These are phyloP conservation scores for Rhinichthys klamathensis DNA, from an alignment of 2,113 vertebrate genomes.

Conservation along the genomic window DNA sequence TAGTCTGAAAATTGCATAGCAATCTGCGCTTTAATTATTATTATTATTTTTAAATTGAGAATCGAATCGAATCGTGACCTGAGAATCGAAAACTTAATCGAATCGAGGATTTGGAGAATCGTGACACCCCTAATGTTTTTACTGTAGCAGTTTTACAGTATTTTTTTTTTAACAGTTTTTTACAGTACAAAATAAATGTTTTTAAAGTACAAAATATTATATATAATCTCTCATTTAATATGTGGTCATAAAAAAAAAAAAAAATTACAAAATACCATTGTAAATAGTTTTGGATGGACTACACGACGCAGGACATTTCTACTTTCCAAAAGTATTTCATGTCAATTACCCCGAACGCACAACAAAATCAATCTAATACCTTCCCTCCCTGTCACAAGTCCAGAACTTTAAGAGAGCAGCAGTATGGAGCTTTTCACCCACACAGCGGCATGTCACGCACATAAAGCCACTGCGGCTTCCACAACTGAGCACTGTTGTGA, in stretches of 20 bases:
- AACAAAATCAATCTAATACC: background rate
- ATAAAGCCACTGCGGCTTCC: constrained; percentile 52
- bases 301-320: background rate
- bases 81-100: too few relatives aligned
- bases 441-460: background rate
- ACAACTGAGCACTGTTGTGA: constrained; percentile 64
- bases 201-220: background rate
- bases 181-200: too few relatives aligned
- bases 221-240: background rate
- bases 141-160: too few relatives aligned
- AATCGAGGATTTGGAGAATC: too few relatives aligned
- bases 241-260: too few relatives aligned
- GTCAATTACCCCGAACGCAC: background rate
- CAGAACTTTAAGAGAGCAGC: constrained; percentile 1
- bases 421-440: background rate
- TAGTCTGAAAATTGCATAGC: too few relatives aligned
- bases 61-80: too few relatives aligned
- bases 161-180: too few relatives aligned
- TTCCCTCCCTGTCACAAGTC: background rate
- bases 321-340: background rate
- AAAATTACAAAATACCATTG: background rate
- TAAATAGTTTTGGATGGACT: background rate
- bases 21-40: too few relatives aligned
- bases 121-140: too few relatives aligned
- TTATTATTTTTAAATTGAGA: too few relatives aligned